phyloP scores from a whole-genome alignment of 1,140 invertebrate species.

The Caenorhabditis tropicalis region DNA sequence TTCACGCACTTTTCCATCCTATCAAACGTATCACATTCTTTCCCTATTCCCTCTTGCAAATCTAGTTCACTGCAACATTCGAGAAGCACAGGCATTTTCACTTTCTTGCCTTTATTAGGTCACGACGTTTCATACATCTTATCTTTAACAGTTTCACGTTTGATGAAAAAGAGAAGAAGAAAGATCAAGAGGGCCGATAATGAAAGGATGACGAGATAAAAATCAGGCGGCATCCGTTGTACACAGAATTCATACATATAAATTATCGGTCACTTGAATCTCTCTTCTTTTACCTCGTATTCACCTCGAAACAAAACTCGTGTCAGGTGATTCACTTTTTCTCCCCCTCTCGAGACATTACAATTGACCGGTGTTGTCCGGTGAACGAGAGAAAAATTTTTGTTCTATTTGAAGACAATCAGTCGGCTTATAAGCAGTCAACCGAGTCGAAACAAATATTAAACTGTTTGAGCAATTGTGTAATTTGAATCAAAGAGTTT shows the following conservation, averaged over 20 bases:
- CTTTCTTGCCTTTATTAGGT: too few relatives aligned
- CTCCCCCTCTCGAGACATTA: not conserved
- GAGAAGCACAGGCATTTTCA: too few relatives aligned
- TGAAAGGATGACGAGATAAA: not conserved
- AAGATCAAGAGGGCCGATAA: slow-evolving; percentile 5
- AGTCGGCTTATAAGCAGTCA: slow-evolving; percentile 15
- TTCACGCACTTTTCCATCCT: too few relatives aligned
- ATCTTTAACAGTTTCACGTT: not conserved
- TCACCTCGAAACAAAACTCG: not conserved
- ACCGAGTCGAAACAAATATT: not conserved
- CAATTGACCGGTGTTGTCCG: too few relatives aligned
- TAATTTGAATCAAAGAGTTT: not conserved
- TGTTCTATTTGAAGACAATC: not conserved
- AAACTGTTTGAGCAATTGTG: not conserved
- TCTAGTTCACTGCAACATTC: too few relatives aligned
- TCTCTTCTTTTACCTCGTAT: not conserved
- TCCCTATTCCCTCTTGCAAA: too few relatives aligned
- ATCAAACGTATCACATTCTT: too few relatives aligned
- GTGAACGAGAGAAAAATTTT: not conserved
- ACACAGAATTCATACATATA: not conserved
- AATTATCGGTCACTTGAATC: slow-evolving; percentile 36
- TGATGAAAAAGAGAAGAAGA: not conserved
- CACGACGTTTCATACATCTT: not conserved
- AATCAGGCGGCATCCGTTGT: not conserved
- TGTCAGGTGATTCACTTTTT: slow-evolving; percentile 28